Conservation (phyloP, 37 sponge, comb jelly and placozoan genomes). For the Chondrosia reniformis region DNA sequence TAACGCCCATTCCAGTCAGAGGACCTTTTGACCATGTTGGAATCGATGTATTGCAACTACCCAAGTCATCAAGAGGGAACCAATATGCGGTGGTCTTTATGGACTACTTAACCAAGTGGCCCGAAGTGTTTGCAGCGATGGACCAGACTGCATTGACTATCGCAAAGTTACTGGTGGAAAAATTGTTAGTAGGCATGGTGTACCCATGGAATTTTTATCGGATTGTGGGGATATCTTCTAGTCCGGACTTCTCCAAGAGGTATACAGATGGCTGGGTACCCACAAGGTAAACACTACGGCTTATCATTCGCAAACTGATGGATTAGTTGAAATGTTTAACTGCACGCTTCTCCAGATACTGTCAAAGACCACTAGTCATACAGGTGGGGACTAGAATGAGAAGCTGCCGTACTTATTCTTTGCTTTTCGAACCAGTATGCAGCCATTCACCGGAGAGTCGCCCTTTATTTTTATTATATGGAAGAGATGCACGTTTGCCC, state of each 20-base stretch:
- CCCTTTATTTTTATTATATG: constrained; percentile 33
- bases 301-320: constrained; percentile 59
- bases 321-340: constrained; percentile 44
- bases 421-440: constrained; percentile 31
- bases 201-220: constrained; percentile 35
- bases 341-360: constrained; percentile 24
- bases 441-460: constrained; percentile 22
- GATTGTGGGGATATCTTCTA: constrained; percentile 29
- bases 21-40: constrained; percentile 29
- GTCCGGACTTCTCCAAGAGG: constrained; percentile 23
- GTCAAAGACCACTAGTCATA: constrained; percentile 9
- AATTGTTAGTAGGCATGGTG: constrained; percentile 49
- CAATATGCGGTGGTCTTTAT: constrained; percentile 43
- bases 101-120: constrained; percentile 61
- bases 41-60: constrained; percentile 27
- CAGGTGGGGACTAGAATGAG: constrained; percentile 29
- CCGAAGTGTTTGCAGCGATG: constrained; percentile 41
- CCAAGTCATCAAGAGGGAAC: background rate
- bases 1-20: constrained; percentile 31
- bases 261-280: constrained; percentile 30
- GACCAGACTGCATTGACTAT: constrained; percentile 57
- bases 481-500: constrained; percentile 31
- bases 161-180: constrained; percentile 39
- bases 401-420: constrained; percentile 26
- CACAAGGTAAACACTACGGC: constrained; percentile 49